Base-by-base conservation (phyloP, 2,797 vertebrate genomes). In the Esox lucius region DNA sequence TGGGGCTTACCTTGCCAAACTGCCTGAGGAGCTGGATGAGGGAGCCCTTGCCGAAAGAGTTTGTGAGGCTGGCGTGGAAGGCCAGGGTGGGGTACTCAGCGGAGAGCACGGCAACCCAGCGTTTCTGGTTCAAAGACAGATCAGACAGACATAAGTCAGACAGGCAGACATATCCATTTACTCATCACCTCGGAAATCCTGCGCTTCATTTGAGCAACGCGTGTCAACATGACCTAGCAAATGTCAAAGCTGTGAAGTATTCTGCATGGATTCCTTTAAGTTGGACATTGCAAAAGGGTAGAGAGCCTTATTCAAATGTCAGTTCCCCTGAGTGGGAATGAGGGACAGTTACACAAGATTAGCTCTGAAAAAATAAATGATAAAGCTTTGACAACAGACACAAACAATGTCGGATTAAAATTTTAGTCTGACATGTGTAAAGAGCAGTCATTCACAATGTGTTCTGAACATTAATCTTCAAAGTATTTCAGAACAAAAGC, bases 51-150 rank as follows among this genome's bases (percentile, higher is more conserved):
- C 98, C 98, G 48, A 99, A 99, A 0, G 98, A 95, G 87, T 99
- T 99, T 33, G 98, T 99, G 78, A 99, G 96, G 89, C 98, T 99
- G 71, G 98, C 97, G 0, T 99, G 98, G 89, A 99, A 99, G 72
- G 98, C 98, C 24, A 99, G 92, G 0, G 97, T 99, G 5, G 98
- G 98, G 76, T 97, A 95, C 72, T 99, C 97, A 70, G 96, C 95
- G 78, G 98, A 99, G n/a, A 99, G 92, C 51, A 96, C 24, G 1
- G 97, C 96, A 39, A 99, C 98, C 98, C 98, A 99, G 15, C 95
- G 96, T 92, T 97, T 99, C 98, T 99, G 82, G 15, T 49, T 86
- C 39, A 64, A 12, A 79, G 6, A 49, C 33, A 65, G 13, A 28
- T 51, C 13, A 76, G 28, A 22, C 56, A 59, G 22, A 49, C 42